Evolutionary conservation across 2,797 vertebrate genomes (phyloP).

Genomic region (Coregonus sp.): DNA sequence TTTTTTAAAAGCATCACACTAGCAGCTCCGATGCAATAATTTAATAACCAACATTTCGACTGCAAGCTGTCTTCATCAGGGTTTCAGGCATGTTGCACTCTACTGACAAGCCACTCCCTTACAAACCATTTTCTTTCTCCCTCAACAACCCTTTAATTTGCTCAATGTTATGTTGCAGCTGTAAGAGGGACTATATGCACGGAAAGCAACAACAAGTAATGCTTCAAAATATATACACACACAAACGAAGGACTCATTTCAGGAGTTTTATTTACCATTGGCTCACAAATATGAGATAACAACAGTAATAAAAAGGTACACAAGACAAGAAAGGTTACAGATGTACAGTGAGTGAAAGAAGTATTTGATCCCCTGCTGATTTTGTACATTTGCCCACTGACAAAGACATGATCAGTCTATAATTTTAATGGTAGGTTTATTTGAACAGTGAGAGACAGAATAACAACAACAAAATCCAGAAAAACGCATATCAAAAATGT

Average conservation of each 20-base stretch:
- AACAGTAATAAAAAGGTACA: slow-evolving; percentile 7
- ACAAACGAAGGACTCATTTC: neutral
- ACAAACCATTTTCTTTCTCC: neutral
- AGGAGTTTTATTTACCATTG: slow-evolving; percentile 25
- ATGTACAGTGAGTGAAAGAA: too few relatives aligned
- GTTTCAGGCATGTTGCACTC: neutral
- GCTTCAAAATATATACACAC: neutral
- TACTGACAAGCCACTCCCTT: neutral
- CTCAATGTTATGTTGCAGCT: neutral
- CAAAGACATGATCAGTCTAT: too few relatives aligned
- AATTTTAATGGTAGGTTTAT: too few relatives aligned
- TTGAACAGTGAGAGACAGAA: too few relatives aligned
- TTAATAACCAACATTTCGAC: neutral
- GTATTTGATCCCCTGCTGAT: too few relatives aligned
- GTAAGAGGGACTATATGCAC: neutral
- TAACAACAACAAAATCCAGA: too few relatives aligned
- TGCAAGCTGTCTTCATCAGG: neutral
- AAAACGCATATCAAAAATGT: too few relatives aligned
- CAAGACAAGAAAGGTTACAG: neutral
- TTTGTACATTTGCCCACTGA: too few relatives aligned
- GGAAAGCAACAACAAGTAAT: neutral
- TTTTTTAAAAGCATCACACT: neutral
- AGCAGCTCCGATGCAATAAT: neutral
- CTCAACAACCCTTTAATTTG: neutral
- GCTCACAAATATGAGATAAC: slow-evolving; percentile 10